phyloP scores from a whole-genome alignment of 2,113 vertebrate genomes.

The Hirundichthys speculiger region DNA sequence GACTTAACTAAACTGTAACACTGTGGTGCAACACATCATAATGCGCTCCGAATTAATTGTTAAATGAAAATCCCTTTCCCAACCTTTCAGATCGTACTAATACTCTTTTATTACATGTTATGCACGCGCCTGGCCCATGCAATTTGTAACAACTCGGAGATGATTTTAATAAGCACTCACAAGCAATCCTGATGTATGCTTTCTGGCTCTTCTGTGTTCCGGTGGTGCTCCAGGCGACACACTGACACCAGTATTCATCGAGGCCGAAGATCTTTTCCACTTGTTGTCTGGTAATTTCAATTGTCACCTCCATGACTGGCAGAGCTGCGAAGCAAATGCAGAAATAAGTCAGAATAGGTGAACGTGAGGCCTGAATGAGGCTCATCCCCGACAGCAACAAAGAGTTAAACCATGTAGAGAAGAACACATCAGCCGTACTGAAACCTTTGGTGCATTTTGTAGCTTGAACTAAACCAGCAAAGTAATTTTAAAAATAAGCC shows the following conservation, averaged over 20 bases:
- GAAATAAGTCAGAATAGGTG: background rate
- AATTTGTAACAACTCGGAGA: conserved; percentile 27
- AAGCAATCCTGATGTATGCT: conserved; percentile 94
- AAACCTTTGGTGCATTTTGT: conserved; percentile 45
- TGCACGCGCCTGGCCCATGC: conserved; percentile 27
- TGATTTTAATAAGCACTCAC: conserved; percentile 82
- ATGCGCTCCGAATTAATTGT: conserved; percentile 62
- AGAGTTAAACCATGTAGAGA: conserved; percentile 6
- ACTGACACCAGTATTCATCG: conserved; percentile 99
- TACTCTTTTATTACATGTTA: conserved; percentile 28
- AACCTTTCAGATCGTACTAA: conserved; percentile 12
- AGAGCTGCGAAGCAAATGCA: conserved; percentile 82
- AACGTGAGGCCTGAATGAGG: background rate
- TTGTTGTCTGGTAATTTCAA: conserved; percentile 96
- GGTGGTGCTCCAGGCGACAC: conserved; percentile 97
- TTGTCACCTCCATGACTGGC: conserved; percentile 93
- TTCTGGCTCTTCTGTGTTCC: conserved; percentile 99
- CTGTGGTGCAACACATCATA: conserved; percentile 43
- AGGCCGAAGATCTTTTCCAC: conserved; percentile 98
- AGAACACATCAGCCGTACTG: conserved; percentile 26
- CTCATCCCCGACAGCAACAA: background rate
- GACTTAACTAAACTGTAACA: conserved; percentile 61
- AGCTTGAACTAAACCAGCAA: conserved; percentile 52
- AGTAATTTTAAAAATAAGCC: conserved; percentile 39
- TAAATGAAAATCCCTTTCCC: conserved; percentile 42